phyloP scores from a whole-genome alignment of 2,797 vertebrate genomes.

The Enteromius fasciolatus region DNA sequence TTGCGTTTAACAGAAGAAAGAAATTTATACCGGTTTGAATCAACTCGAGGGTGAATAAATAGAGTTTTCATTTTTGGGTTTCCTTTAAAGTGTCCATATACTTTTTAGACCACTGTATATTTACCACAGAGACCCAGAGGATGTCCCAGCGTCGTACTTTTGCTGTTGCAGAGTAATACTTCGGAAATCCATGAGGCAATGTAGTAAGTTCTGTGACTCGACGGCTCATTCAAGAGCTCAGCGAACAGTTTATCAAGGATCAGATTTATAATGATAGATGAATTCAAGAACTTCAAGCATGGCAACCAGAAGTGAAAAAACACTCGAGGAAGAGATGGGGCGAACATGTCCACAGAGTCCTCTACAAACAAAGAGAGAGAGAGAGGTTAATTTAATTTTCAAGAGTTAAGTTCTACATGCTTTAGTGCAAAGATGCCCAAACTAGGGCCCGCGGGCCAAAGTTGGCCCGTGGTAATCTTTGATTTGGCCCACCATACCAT shows the following conservation, averaged over 20 bases:
- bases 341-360: constrained; percentile 1
- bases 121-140: neutral
- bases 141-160: constrained; percentile 63
- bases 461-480: too few species aligned
- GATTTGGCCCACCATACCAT: too few species aligned
- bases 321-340: constrained; percentile 74
- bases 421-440: neutral
- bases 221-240: constrained; percentile 74
- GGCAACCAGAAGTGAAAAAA: constrained; percentile 92
- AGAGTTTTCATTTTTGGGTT: neutral
- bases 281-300: constrained; percentile 84
- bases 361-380: constrained; percentile 35
- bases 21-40: neutral
- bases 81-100: neutral
- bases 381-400: neutral
- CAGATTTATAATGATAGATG: constrained; percentile 78
- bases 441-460: too few species aligned
- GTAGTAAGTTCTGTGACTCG: constrained; percentile 77
- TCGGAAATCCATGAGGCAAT: constrained; percentile 88
- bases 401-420: neutral
- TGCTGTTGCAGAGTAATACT: constrained; percentile 83
- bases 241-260: constrained; percentile 87
- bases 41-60: neutral
- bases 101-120: neutral
- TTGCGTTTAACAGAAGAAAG: neutral